Percentiles rank a stretch among this genome's conserved stretches.
phyloP scores from a whole-genome alignment of 1,140 invertebrate genomes.

The Nasonia giraulti region DNA sequence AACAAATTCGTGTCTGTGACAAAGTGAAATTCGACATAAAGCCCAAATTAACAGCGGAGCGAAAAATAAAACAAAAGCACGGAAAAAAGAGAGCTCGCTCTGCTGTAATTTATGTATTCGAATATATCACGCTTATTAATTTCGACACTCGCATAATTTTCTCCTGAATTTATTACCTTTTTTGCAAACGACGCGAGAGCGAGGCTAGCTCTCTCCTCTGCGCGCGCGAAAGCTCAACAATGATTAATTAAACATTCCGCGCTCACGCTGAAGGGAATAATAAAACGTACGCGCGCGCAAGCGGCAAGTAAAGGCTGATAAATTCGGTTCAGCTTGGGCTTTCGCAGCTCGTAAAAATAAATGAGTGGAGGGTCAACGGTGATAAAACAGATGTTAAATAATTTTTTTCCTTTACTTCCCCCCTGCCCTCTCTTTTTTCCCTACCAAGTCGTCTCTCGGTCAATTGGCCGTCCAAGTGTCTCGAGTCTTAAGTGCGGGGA shows the following conservation, averaged over 20 bases:
- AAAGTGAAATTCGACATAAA: background rate
- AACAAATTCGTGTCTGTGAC: background rate
- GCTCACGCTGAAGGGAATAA: background rate
- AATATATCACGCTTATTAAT: conserved; percentile 1
- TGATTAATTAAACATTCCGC: conserved; percentile 4
- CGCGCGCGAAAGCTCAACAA: background rate
- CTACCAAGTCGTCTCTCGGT: background rate
- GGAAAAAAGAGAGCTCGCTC: background rate
- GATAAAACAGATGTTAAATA: conserved; percentile 21
- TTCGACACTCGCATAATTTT: conserved; percentile 4
- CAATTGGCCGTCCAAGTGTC: background rate
- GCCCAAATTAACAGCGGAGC: background rate
- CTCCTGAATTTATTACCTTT: background rate
- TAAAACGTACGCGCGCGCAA: background rate
- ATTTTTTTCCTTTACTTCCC: background rate
- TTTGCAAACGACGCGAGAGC: background rate
- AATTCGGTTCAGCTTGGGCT: background rate
- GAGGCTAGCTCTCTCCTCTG: too few relatives aligned
- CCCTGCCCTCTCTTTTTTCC: background rate
- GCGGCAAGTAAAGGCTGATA: conserved; percentile 1
- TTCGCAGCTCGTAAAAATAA: conserved; percentile 9
- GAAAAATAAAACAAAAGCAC: background rate
- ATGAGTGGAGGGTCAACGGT: background rate
- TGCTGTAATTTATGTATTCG: background rate
- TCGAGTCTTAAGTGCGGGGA: background rate